Conservation (phyloP, 2,888 invertebrate genomes). For the Pseudococcus viburni region DNA sequence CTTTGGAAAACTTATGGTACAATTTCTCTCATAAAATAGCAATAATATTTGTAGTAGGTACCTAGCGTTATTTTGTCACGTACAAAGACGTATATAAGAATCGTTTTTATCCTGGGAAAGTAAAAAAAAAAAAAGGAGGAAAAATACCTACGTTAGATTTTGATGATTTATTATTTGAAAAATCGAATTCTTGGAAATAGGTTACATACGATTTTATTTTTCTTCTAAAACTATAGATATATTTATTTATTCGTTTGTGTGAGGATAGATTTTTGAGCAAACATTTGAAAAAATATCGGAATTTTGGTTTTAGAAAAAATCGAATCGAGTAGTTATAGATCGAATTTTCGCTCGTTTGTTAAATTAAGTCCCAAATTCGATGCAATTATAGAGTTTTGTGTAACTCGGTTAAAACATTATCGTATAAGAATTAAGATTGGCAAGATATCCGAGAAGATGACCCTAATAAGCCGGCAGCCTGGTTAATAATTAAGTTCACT, state of each 20-base stretch:
- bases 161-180: slow-evolving; percentile 10
- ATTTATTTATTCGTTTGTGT: neutral
- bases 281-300: neutral
- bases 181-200: neutral
- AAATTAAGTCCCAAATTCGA: neutral
- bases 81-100: neutral
- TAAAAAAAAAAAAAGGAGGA: neutral
- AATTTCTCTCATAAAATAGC: slow-evolving; percentile 28
- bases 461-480: slow-evolving; percentile 1
- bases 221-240: neutral
- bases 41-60: neutral
- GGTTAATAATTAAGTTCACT: slow-evolving; percentile 50
- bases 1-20: neutral
- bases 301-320: neutral
- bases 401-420: neutral
- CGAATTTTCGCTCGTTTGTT: neutral
- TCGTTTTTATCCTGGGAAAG: neutral
- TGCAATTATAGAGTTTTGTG: neutral
- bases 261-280: neutral
- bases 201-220: neutral
- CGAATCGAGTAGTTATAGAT: neutral
- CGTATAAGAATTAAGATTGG: slow-evolving; percentile 20
- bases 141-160: neutral
- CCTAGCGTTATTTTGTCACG: slow-evolving; percentile 18
- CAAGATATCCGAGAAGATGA: slow-evolving; percentile 6